These are phyloP conservation scores for Brachyalestes nurse DNA, from an alignment of 2,797 vertebrate genomes.

Conservation along the genomic window DNA sequence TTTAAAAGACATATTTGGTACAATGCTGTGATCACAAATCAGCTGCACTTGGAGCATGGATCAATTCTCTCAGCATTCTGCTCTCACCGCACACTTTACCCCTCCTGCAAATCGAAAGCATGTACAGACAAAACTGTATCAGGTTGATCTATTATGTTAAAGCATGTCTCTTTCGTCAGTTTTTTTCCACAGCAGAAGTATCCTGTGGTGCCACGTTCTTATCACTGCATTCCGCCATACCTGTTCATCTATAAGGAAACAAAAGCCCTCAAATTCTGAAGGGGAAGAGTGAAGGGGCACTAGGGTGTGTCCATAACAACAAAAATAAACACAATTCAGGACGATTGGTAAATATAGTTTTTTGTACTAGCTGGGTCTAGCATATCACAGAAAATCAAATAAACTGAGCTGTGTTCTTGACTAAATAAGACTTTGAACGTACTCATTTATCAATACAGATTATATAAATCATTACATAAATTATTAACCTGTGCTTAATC, in stretches of 20 bases:
- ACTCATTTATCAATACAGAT: too few species aligned
- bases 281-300: background rate
- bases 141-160: background rate
- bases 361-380: background rate
- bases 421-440: too few species aligned
- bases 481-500: background rate
- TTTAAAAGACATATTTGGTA: too few species aligned
- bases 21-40: too few species aligned
- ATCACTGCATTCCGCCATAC: background rate
- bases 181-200: background rate
- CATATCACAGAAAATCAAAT: background rate
- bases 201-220: background rate
- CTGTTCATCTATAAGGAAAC: background rate
- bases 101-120: background rate
- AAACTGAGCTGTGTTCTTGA: background rate
- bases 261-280: too few species aligned
- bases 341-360: too few species aligned
- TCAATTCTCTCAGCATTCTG: background rate
- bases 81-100: background rate
- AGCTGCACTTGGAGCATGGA: background rate
- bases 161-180: background rate
- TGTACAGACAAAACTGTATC: background rate
- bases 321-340: too few species aligned
- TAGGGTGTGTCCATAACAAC: background rate
- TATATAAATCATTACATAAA: too few species aligned